Percentiles rank a stretch among this genome's conserved stretches.
Conservation (phyloP, 2,888 invertebrate species). For the Syrista parreyssii region DNA sequence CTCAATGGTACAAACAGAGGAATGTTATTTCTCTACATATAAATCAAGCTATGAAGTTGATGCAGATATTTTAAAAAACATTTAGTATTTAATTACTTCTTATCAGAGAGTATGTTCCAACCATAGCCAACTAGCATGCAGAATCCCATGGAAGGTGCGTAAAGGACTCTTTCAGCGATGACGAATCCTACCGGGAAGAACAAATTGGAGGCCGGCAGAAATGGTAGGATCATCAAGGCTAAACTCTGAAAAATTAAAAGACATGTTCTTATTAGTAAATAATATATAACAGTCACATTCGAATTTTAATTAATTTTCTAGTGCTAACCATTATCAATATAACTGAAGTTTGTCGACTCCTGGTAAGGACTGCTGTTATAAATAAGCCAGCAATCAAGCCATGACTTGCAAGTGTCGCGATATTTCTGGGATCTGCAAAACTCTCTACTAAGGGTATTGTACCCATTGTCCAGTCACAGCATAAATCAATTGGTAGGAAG, state of each 20-base stretch:
- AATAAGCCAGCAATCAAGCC: conserved; percentile 72
- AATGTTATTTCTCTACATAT: not conserved
- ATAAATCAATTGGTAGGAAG: conserved; percentile 88
- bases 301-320: conserved; percentile 2
- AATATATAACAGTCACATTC: not conserved
- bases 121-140: conserved; percentile 92
- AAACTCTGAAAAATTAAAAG: conserved; percentile 74
- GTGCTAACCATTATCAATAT: conserved; percentile 76
- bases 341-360: conserved; percentile 74
- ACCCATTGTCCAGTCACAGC: conserved; percentile 99
- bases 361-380: conserved; percentile 69
- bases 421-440: conserved; percentile 83
- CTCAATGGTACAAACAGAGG: not conserved
- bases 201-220: conserved; percentile 95
- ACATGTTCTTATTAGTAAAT: not conserved
- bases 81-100: conserved; percentile 62
- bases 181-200: conserved; percentile 99
- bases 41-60: not conserved
- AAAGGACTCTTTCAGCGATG: conserved; percentile 93
- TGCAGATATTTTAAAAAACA: not conserved
- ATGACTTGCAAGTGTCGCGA: conserved; percentile 81
- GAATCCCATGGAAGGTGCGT: conserved; percentile 98
- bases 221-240: conserved; percentile 89
- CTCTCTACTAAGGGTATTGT: conserved; percentile 88
- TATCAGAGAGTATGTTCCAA: conserved; percentile 77